These are phyloP conservation scores for Amphiprion clarkii DNA, from an alignment of 2,797 vertebrate species.

Conservation along the genomic window DNA sequence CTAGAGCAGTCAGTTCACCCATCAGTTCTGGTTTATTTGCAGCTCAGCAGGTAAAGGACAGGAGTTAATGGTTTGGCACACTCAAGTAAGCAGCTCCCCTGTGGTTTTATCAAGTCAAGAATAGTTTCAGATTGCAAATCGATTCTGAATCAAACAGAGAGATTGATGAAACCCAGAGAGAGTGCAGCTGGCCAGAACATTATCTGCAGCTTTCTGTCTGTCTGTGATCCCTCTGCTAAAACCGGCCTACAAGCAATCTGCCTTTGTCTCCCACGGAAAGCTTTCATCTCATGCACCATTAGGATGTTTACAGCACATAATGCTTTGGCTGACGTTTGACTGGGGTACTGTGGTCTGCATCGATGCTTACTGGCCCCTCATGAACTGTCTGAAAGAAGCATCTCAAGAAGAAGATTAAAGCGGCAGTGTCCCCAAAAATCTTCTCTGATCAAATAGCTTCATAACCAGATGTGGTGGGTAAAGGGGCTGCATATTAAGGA, in stretches of 20 bases:
- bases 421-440: too few relatives aligned
- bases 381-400: constrained; percentile 10
- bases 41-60: background rate
- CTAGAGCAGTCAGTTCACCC: background rate
- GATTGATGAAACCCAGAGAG: background rate
- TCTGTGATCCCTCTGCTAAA: background rate
- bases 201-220: background rate
- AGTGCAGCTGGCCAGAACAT: background rate
- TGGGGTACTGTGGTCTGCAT: background rate
- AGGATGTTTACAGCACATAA: background rate
- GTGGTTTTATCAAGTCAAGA: too few relatives aligned
- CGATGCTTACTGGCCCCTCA: too few relatives aligned
- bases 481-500: background rate
- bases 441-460: background rate
- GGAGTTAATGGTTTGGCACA: too few relatives aligned
- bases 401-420: constrained; percentile 6
- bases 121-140: background rate
- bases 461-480: background rate
- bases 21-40: background rate
- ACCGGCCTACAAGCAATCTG: background rate
- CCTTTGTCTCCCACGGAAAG: background rate
- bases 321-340: background rate
- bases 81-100: too few relatives aligned
- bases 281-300: constrained; percentile 19
- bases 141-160: background rate